Percentiles rank a stretch among this genome's conserved stretches.
Evolutionary conservation across 1,140 invertebrate species (phyloP).

Genomic region (Philotrypesis tridentata): DNA sequence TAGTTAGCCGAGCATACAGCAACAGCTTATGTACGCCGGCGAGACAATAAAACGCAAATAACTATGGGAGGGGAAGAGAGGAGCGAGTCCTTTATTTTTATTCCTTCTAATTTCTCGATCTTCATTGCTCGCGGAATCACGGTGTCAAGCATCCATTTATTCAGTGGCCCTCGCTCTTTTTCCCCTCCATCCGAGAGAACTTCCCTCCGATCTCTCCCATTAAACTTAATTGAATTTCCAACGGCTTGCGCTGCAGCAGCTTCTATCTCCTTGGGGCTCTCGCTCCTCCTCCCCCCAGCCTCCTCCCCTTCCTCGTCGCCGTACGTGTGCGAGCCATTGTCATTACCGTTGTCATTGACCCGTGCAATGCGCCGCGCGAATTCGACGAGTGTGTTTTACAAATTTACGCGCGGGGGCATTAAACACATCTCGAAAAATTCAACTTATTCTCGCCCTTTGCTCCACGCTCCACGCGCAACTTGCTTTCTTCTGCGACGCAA

Average conservation of each 20-base stretch:
- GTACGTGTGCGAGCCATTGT: slow-evolving; percentile 46
- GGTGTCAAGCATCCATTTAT: slow-evolving; percentile 48
- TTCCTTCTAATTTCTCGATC: slow-evolving; percentile 39
- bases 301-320: too few species aligned
- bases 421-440: too few species aligned
- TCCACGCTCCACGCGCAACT: too few species aligned
- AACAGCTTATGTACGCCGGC: neutral
- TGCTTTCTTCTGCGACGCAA: too few species aligned
- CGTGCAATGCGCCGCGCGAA: slow-evolving; percentile 51
- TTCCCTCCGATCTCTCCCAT: slow-evolving; percentile 48
- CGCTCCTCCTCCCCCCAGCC: neutral
- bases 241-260: neutral
- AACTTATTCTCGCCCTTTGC: too few species aligned
- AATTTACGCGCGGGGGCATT: slow-evolving; percentile 50
- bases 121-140: slow-evolving; percentile 47
- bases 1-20: neutral
- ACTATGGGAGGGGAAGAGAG: neutral
- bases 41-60: slow-evolving; percentile 35
- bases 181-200: neutral
- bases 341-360: slow-evolving; percentile 59
- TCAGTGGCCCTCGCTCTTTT: slow-evolving; percentile 39
- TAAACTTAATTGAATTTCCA: slow-evolving; percentile 62
- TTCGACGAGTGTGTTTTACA: slow-evolving; percentile 60
- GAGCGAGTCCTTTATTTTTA: slow-evolving; percentile 4
- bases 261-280: slow-evolving; percentile 10